Evolutionary conservation across 2,888 invertebrate species (phyloP), one percentile per base, ranked within the genome.

Genomic region (Spisula subtruncata): DNA sequence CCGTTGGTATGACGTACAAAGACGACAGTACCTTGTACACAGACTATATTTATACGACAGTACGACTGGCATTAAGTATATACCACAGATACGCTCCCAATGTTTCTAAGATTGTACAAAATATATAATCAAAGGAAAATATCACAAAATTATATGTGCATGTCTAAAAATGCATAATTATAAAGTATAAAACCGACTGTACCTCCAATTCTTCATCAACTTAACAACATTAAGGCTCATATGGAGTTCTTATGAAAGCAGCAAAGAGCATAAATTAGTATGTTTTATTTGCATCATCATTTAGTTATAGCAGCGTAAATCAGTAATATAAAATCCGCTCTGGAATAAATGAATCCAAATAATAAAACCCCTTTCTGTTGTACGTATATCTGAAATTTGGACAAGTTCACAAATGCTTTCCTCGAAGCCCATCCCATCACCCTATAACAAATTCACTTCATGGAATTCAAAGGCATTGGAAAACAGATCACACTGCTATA

Each of bases 51-150:
- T 32, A 51, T 81, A 51, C 51, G 48, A 51, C 75, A 75, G 51
- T 84, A 80, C 75, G 48, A 89, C 89, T 89, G 89, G 89, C 89
- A 85, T 80, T 46, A 75, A 46, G 46, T n/a, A 20, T 60, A 41
- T 90, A 90, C 86, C 90, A 90, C 90, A 90, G 90, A 88, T 86
- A 90, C 75, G 90, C 90, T 88, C 83, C 80, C 20, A 46, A 56
- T 56, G 54, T 80, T 18, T 5, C 25, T 51, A 32, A 75, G 75
- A 75, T 75, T 51, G 84, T 84, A 84, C 48, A 84, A 75, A 84
- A 84, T 71, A 35, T 32, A 75, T 35, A 75, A 75, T 35, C 32
- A 32, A 35, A 75, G 16, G 18, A 75, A 71, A 75, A 75, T 75
- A 75, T 75, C 75, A 75, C 75, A 75, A 35, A 32, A 35, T 75